Evolutionary conservation across 2,888 invertebrate species (phyloP).

Genomic region (Tenthredo mesomela): DNA sequence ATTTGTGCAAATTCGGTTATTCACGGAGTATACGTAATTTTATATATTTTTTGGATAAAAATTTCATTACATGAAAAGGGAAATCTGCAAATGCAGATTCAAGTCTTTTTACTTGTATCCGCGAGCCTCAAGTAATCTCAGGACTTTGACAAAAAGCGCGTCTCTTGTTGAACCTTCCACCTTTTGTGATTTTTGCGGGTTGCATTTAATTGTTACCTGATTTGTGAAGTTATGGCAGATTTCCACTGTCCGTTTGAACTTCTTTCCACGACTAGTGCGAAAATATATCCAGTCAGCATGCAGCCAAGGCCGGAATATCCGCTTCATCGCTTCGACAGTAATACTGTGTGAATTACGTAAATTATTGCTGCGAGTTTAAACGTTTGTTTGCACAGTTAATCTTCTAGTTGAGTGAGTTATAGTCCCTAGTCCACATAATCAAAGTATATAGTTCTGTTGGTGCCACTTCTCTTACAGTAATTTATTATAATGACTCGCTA

Average conservation of each 20-base stretch:
- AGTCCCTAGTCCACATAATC: background rate
- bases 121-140: too few relatives aligned
- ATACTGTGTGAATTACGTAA: conserved; percentile 46
- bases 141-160: too few relatives aligned
- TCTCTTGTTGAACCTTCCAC: too few relatives aligned
- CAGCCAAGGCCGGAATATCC: conserved; percentile 63
- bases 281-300: conserved; percentile 62
- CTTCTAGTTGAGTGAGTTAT: background rate
- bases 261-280: conserved; percentile 60
- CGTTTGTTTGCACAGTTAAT: background rate
- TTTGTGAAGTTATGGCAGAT: conserved; percentile 60
- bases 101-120: background rate
- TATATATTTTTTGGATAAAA: background rate
- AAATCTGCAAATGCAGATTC: background rate
- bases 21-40: background rate
- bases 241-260: conserved; percentile 57
- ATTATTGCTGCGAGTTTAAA: background rate
- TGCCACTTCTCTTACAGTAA: background rate
- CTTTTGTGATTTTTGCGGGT: background rate
- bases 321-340: conserved; percentile 50
- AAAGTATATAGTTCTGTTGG: background rate
- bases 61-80: background rate
- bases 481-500: background rate
- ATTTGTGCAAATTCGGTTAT: background rate
- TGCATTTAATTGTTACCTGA: conserved; percentile 56